These are phyloP conservation scores for Dynastes tityus DNA, from an alignment of 2,888 invertebrate species.

Conservation along the genomic window DNA sequence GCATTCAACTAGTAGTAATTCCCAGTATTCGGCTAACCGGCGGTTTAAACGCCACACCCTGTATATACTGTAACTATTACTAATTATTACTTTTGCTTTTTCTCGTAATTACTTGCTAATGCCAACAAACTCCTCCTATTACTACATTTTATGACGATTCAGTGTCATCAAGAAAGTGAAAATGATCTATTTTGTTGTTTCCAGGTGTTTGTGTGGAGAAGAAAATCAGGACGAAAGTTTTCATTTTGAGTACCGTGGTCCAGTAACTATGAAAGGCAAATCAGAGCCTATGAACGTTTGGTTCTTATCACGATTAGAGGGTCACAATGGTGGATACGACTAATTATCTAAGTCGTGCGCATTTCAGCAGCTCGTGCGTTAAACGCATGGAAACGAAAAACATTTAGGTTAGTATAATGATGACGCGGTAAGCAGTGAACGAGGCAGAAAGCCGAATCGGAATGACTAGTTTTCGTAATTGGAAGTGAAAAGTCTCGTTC, in stretches of 20 bases:
- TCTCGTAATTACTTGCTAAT: no score
- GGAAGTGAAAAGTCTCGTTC: constrained; percentile 42
- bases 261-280: constrained; percentile 94
- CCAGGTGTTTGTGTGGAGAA: constrained; percentile 84
- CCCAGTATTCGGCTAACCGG: no score
- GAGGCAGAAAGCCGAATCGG: constrained; percentile 21
- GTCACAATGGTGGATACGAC: constrained; percentile 17
- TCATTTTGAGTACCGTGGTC: constrained; percentile 88
- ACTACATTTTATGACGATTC: no score
- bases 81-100: no score
- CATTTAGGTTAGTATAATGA: constrained; percentile 56
- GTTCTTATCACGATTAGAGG: constrained; percentile 76
- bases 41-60: no score
- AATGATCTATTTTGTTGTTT: constrained; percentile 62
- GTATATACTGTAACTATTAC: no score
- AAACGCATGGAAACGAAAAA: constrained; percentile 36
- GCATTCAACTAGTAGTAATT: no score
- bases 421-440: constrained; percentile 16
- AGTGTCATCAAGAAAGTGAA: no score
- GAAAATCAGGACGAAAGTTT: constrained; percentile 91
- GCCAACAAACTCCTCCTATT: no score
- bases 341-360: constrained; percentile 37
- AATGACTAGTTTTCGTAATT: constrained; percentile 39
- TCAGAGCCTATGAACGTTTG: constrained; percentile 95
- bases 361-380: constrained; percentile 42